A percentile compares a stretch with the other conserved stretches of the same genome.
These are phyloP conservation scores for Cheilosia grossa DNA, from an alignment of 2,888 invertebrate species.

Conservation along the genomic window DNA sequence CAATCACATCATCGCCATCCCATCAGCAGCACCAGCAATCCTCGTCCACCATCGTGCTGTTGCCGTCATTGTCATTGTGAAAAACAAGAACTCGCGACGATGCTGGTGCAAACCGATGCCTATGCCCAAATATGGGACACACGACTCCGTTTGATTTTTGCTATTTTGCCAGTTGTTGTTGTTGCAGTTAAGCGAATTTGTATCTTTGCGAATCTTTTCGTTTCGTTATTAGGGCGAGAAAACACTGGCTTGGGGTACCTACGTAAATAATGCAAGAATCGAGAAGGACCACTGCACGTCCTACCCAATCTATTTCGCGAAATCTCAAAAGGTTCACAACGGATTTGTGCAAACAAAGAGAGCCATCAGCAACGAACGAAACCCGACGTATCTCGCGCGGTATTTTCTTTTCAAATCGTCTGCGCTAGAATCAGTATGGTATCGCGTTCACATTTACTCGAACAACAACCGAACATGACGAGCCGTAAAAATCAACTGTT, in stretches of 20 bases:
- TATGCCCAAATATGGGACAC: slow-evolving; percentile 66
- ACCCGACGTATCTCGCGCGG: slow-evolving; percentile 19
- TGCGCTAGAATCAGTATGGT: slow-evolving; percentile 25
- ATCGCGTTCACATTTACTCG: slow-evolving; percentile 4
- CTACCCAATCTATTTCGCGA: slow-evolving; percentile 41
- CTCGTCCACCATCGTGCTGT: slow-evolving; percentile 7
- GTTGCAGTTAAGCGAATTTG: background rate
- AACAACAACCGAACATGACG: slow-evolving; percentile 63
- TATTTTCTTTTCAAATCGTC: slow-evolving; percentile 12
- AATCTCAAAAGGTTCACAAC: slow-evolving; percentile 33
- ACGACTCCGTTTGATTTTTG: slow-evolving; percentile 38
- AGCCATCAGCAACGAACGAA: slow-evolving; percentile 14
- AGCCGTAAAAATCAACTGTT: slow-evolving; percentile 73
- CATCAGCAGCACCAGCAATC: slow-evolving; percentile 30
- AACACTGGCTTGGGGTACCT: slow-evolving; percentile 30
- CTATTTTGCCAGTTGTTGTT: slow-evolving; percentile 56
- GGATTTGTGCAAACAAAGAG: slow-evolving; percentile 29
- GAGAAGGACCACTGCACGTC: slow-evolving; percentile 34
- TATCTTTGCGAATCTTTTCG: slow-evolving; percentile 9
- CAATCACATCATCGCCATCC: slow-evolving; percentile 31
- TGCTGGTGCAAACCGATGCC: slow-evolving; percentile 36
- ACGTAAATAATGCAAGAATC: slow-evolving; percentile 26
- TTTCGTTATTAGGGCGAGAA: slow-evolving; percentile 27
- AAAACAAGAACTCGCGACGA: slow-evolving; percentile 55
- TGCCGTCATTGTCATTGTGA: slow-evolving; percentile 7